These are phyloP conservation scores for Tragelaphus imberbis DNA, from an alignment of 2,113 vertebrate species.

Conservation along the genomic window DNA sequence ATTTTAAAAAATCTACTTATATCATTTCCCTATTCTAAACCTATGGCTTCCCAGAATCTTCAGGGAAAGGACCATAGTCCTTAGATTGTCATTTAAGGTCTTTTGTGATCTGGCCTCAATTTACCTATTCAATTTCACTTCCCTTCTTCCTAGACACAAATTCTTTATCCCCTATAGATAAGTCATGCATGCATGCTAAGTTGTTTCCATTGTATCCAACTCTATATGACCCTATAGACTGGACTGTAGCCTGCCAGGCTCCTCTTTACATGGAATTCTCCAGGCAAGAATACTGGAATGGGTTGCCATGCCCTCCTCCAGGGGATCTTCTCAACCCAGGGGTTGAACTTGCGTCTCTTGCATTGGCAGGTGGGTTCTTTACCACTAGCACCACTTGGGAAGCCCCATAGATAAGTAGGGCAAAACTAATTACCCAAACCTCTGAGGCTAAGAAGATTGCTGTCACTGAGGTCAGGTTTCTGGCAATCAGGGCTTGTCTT, in stretches of 20 bases:
- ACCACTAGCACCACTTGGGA: not conserved
- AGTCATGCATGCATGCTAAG: not conserved
- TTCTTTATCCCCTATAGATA: not conserved
- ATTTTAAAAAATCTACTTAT: not conserved
- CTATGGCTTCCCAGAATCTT: not conserved
- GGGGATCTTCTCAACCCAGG: not conserved
- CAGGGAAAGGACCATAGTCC: not conserved
- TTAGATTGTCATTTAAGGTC: not conserved
- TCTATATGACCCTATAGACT: not conserved
- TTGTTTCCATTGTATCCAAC: fast-evolving
- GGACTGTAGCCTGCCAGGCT: not conserved
- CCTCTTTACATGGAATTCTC: not conserved
- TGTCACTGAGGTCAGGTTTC: not conserved
- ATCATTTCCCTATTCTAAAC: not conserved
- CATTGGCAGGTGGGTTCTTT: not conserved
- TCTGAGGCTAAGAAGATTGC: not conserved
- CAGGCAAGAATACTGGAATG: not conserved
- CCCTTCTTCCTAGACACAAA: not conserved
- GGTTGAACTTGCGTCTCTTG: not conserved
- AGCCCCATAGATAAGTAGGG: not conserved
- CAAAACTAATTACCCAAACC: not conserved
- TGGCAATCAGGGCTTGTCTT: not conserved
- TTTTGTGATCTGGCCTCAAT: not conserved
- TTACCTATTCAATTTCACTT: not conserved
- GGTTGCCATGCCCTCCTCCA: not conserved